Evolutionary conservation across 92 coral and sea anemone genomes (phyloP).

Genomic region (Epizoanthus rinbou): DNA sequence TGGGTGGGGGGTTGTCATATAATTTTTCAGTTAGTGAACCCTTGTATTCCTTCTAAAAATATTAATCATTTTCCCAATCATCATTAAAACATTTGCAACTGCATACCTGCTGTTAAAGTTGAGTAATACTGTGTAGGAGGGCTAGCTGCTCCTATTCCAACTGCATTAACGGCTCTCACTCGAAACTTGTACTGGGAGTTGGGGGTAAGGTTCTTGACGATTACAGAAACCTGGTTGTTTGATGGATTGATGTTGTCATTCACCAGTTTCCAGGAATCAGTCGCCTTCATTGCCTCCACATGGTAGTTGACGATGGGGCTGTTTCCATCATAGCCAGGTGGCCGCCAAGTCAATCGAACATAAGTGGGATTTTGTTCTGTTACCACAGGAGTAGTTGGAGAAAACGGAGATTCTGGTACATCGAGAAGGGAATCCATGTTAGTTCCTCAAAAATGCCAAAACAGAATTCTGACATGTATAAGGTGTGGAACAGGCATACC

Average conservation of each 20-base stretch:
- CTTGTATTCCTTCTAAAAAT: too few relatives aligned
- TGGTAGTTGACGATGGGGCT: slow-evolving; percentile 81
- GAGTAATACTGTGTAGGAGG: slow-evolving; percentile 58
- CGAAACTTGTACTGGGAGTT: slow-evolving; percentile 86
- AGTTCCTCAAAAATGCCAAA: not conserved
- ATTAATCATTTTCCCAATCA: not conserved
- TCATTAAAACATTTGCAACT: not conserved
- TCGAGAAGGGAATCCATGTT: not conserved
- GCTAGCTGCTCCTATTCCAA: slow-evolving; percentile 86
- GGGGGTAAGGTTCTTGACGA: slow-evolving; percentile 74
- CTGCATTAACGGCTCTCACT: slow-evolving; percentile 79
- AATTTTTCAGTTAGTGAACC: too few relatives aligned
- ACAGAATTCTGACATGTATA: not conserved
- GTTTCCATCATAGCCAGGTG: slow-evolving; percentile 89
- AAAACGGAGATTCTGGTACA: slow-evolving; percentile 67
- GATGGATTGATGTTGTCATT: slow-evolving; percentile 83
- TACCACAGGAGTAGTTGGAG: slow-evolving; percentile 86
- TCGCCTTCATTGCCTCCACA: slow-evolving; percentile 65
- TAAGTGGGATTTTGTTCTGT: slow-evolving; percentile 70
- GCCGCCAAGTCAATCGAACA: slow-evolving; percentile 81
- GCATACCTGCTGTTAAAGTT: slow-evolving; percentile 77
- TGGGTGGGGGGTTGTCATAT: too few relatives aligned
- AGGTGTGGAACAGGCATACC: not conserved
- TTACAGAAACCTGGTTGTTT: slow-evolving; percentile 65
- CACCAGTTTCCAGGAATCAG: slow-evolving; percentile 57